Percentiles rank a stretch among this genome's conserved stretches.
Evolutionary conservation across 2,113 vertebrate species (phyloP).

Genomic region (Felis chaus): DNA sequence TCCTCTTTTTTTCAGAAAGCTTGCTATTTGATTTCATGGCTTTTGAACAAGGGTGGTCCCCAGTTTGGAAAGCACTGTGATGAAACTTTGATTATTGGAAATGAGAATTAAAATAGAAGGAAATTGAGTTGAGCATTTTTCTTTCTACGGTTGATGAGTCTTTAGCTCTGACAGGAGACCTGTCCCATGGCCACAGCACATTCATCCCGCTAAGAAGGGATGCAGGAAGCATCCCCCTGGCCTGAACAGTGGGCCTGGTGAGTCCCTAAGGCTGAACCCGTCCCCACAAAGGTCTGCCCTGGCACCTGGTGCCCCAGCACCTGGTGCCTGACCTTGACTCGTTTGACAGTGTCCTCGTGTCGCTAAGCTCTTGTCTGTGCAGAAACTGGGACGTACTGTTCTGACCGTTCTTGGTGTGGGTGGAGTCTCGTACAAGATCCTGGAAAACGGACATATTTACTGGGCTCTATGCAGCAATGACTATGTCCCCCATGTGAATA

Average conservation of each 20-base stretch:
- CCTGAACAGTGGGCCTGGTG: neutral
- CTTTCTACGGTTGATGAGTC: neutral
- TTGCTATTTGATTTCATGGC: neutral
- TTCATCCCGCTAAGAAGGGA: constrained; percentile 82
- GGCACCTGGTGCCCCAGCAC: neutral
- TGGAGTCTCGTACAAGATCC: neutral
- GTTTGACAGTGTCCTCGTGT: accelerated
- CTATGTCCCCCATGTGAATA: too few species aligned
- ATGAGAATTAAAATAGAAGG: neutral
- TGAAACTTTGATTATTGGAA: neutral
- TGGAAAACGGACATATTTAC: neutral
- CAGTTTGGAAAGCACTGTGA: neutral
- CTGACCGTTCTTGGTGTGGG: neutral
- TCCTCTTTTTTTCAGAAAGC: neutral
- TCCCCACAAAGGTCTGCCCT: neutral
- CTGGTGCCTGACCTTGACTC: neutral
- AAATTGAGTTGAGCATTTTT: neutral
- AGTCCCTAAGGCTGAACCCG: neutral
- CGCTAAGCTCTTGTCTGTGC: neutral
- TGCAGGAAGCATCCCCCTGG: neutral
- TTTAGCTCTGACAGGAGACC: constrained; percentile 85
- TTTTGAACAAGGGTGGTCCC: neutral
- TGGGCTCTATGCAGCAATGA: neutral
- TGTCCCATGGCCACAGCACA: constrained; percentile 65
- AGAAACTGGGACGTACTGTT: neutral